These are phyloP conservation scores for Orchestia grillus DNA, from an alignment of 1,140 invertebrate species.

Conservation along the genomic window DNA sequence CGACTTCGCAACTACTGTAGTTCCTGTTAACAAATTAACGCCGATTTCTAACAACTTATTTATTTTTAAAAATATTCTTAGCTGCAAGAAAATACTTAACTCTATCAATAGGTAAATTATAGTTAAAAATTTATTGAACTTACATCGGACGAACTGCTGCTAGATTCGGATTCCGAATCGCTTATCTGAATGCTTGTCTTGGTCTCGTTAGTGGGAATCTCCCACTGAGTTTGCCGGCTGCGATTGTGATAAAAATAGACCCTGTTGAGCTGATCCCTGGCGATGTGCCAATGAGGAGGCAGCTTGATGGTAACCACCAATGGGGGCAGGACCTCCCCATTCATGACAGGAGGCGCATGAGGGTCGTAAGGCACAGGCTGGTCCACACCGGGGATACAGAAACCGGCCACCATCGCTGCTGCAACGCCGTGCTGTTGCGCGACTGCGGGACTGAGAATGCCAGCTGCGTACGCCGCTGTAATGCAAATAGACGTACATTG, in stretches of 20 bases:
- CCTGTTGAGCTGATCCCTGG: slow-evolving; percentile 83
- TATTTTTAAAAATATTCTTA: background rate
- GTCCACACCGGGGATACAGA: slow-evolving; percentile 15
- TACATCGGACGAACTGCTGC: slow-evolving; percentile 63
- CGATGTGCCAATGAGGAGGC: slow-evolving; percentile 89
- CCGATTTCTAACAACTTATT: no score
- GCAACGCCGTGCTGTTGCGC: background rate
- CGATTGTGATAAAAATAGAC: slow-evolving; percentile 93
- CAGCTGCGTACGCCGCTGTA: slow-evolving; percentile 15
- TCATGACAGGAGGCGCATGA: slow-evolving; percentile 43
- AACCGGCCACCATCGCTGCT: background rate
- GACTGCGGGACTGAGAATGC: background rate
- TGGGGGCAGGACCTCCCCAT: slow-evolving; percentile 68
- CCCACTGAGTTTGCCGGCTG: slow-evolving; percentile 88
- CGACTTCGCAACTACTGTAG: background rate
- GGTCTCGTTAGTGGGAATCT: slow-evolving; percentile 76
- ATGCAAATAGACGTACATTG: background rate
- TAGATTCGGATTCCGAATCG: slow-evolving; percentile 64
- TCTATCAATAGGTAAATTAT: background rate
- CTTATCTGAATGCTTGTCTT: slow-evolving; percentile 52
- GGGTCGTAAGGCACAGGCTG: slow-evolving; percentile 62
- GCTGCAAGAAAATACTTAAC: background rate
- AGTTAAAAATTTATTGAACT: slow-evolving; percentile 44
- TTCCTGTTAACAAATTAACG: no score
- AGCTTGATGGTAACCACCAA: slow-evolving; percentile 76